These are phyloP conservation scores for Aradus depressus DNA, from an alignment of 2,888 invertebrate genomes.

Conservation along the genomic window DNA sequence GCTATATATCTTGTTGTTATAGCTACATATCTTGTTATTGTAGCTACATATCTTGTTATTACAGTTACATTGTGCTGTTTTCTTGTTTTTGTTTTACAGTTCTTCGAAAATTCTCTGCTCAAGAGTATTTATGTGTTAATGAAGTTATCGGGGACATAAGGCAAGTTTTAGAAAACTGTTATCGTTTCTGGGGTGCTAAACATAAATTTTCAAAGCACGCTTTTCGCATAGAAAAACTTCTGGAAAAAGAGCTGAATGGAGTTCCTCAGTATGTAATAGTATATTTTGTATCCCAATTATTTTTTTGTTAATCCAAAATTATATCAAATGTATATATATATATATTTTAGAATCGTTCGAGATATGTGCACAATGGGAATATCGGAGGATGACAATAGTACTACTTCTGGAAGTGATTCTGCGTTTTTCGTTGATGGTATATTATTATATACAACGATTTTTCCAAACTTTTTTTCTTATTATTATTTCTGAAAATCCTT, in stretches of 20 bases:
- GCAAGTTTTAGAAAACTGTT: conserved; percentile 41
- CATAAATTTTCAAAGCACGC: conserved; percentile 38
- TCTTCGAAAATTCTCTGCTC: conserved; percentile 27
- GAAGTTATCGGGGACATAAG: conserved; percentile 40
- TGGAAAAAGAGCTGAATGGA: conserved; percentile 40
- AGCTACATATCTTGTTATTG: not conserved
- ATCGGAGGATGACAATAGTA: conserved; percentile 5
- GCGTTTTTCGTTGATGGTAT: conserved; percentile 16
- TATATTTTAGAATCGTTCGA: conserved; percentile 2
- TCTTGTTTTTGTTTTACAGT: conserved; percentile 25
- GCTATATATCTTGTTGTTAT: not conserved
- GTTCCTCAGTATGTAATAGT: conserved; percentile 36
- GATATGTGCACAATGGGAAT: conserved; percentile 2
- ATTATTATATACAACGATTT: not conserved
- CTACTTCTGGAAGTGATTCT: not conserved
- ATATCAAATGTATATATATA: not conserved
- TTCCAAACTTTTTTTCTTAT: not conserved
- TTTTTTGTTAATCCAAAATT: too few relatives aligned
- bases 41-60: not conserved
- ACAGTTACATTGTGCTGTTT: not conserved
- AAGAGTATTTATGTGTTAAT: conserved; percentile 37
- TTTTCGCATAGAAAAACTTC: conserved; percentile 39
- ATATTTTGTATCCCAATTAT: not conserved
- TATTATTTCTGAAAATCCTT: not conserved
- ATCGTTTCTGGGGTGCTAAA: conserved; percentile 40